A percentile compares a stretch with the other conserved stretches of the same genome.
Conservation (phyloP, 1,140 invertebrate genomes). For the Lepidurus arcticus region DNA sequence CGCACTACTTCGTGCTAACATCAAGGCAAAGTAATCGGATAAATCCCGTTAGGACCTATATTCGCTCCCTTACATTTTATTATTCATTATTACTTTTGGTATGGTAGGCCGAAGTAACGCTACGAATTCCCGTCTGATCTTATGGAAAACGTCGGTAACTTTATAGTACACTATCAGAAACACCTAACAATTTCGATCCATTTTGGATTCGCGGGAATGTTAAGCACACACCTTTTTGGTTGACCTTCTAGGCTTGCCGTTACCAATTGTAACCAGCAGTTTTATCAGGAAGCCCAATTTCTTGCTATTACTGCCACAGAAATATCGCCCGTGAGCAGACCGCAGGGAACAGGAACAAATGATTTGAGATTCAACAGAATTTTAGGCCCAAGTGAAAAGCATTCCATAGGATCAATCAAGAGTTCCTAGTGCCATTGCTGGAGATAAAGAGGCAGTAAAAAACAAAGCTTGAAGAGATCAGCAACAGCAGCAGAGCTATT, state of each 20-base stretch:
- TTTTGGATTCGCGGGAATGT: too few relatives aligned
- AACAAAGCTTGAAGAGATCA: not conserved
- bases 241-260: not conserved
- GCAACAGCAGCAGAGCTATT: not conserved
- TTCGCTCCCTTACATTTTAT: too few relatives aligned
- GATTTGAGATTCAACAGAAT: not conserved
- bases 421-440: not conserved
- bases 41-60: too few relatives aligned
- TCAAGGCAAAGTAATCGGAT: too few relatives aligned
- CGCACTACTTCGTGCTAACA: too few relatives aligned
- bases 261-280: not conserved
- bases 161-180: too few relatives aligned
- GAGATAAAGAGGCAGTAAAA: not conserved
- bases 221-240: too few relatives aligned
- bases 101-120: too few relatives aligned
- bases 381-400: not conserved
- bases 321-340: not conserved
- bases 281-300: not conserved
- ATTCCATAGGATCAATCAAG: constrained; percentile 22
- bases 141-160: too few relatives aligned
- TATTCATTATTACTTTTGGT: too few relatives aligned
- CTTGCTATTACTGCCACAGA: not conserved
- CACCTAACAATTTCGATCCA: too few relatives aligned
- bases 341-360: not conserved
- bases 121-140: too few relatives aligned